Base-by-base conservation (phyloP, 2,888 invertebrate species). In the Drosophila cognata region DNA sequence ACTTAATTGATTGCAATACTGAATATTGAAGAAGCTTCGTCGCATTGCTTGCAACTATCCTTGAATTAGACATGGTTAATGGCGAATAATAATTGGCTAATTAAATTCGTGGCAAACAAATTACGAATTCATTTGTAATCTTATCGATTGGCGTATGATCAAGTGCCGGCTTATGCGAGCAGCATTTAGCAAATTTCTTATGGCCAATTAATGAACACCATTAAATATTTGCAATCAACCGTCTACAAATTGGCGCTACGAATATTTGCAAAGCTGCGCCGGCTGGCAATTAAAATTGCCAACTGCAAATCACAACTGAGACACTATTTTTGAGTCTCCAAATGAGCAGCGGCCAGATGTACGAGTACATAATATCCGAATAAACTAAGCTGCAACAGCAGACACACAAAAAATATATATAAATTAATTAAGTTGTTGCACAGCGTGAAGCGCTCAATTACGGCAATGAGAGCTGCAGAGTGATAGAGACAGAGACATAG, bases 371-470 rank as follows among this genome's bases (percentile, higher is more conserved):
- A 80, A 86, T 84, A 64, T 71, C 62, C 68, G 67, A 71, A 60
- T 64, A 58, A 60, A 51, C 64, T 65, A 33, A 64, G 71, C 65
- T 61, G 58, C 31, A 35, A 29, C 58, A 55, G 51, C 43, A 67
- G 64, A 36, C 25, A 73, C 62, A 60, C 21, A 71, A 74, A 72
- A 64, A 51, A 73, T 71, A 82, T 66, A 80, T 80, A 77, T 77
- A 90, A 88, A 81, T 88, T 88, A 90, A 88, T 88, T 88, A 88
- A 88, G 88, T 88, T 88, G 88, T 88, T 88, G 90, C 91, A 81
- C 91, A 90, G 89, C 88, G 91, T 90, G 87, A 88, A 88, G 88
- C 90, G 89, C 82, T 77, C 89, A 87, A 90, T 87, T 90, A 90
- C 71, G 80, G 75, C 79, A 48, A 76, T 57, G 71, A 53, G 51